A percentile compares a stretch with the other conserved stretches of the same genome.
phyloP scores from a whole-genome alignment of 2,113 vertebrate species.

The Gallinago paraguaiae region DNA sequence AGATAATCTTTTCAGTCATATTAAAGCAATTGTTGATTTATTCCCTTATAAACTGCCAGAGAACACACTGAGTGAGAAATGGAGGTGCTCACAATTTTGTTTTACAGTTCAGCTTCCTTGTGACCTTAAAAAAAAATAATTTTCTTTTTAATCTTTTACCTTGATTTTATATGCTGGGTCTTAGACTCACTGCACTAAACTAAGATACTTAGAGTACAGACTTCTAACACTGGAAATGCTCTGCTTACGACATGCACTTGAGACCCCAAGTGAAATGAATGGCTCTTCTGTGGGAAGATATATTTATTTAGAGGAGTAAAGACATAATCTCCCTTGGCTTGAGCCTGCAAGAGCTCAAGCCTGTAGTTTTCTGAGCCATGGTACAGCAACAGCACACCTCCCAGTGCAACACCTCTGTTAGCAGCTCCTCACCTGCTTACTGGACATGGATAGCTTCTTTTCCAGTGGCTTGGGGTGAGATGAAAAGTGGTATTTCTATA shows the following conservation, averaged over 20 bases:
- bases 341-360: neutral
- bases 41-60: neutral
- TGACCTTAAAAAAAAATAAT: neutral
- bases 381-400: neutral
- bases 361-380: neutral
- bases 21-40: neutral
- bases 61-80: neutral
- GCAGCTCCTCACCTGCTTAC: neutral
- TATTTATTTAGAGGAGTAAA: neutral
- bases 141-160: neutral
- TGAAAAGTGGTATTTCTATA: neutral
- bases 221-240: neutral
- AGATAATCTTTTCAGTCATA: neutral
- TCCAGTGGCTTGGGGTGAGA: neutral
- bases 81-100: neutral
- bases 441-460: neutral
- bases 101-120: neutral
- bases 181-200: neutral
- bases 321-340: neutral
- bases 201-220: neutral
- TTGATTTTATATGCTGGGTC: neutral
- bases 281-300: neutral
- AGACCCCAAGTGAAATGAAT: neutral
- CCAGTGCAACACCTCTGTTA: neutral
- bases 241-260: neutral